Conservation (phyloP, 2,888 invertebrate species). For the Netelia virgata region DNA sequence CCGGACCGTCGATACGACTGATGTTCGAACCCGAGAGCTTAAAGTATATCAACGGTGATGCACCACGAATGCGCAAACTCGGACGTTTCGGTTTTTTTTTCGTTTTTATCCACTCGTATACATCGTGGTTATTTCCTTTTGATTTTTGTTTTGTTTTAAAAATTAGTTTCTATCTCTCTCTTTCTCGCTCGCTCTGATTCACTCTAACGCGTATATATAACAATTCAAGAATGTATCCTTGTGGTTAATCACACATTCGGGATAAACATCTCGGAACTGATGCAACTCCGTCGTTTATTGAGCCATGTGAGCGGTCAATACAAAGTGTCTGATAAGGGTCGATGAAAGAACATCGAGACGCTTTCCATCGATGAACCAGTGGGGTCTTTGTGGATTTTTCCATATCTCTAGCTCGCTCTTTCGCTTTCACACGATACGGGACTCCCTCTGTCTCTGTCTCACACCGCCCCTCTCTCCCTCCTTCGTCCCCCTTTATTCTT, state of each 20-base stretch:
- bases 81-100: background rate
- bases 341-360: conserved; percentile 68
- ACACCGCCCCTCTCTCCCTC: conserved; percentile 5
- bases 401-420: conserved; percentile 47
- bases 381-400: conserved; percentile 69
- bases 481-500: conserved; percentile 11
- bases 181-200: background rate
- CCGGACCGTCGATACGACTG: conserved; percentile 69
- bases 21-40: background rate
- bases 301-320: conserved; percentile 72
- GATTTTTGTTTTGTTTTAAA: conserved; percentile 7
- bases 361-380: conserved; percentile 58
- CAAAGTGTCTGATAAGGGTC: conserved; percentile 79
- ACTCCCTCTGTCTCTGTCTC: conserved; percentile 1
- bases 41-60: conserved; percentile 54
- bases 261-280: conserved; percentile 82
- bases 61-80: background rate
- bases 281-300: conserved; percentile 80
- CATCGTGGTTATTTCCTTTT: background rate
- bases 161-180: conserved; percentile 3
- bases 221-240: conserved; percentile 48
- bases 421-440: background rate
- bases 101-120: background rate
- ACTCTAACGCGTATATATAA: conserved; percentile 15
- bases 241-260: conserved; percentile 74